Evolutionary conservation across 2,888 invertebrate genomes (phyloP), one percentile per base, ranked within the genome.

Genomic region (Limnephilus auricula): DNA sequence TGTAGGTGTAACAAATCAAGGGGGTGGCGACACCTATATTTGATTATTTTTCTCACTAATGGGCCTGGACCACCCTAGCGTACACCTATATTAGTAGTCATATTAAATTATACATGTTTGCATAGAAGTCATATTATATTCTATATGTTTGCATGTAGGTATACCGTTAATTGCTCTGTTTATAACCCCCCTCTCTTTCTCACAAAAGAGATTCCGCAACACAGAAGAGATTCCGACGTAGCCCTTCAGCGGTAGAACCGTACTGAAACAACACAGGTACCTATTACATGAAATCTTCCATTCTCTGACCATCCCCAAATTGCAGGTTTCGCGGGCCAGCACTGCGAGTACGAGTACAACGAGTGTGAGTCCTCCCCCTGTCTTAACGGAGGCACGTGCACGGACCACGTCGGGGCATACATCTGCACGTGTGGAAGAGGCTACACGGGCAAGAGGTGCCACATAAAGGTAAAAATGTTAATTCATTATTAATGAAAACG

Each of bases 341-440:
- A 96, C 93, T 98, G 98, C 94, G 97, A 97, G 94, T 95, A 97
- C 94, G 97, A 97, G 94, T 97, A 97, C 95, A 97, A 98, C 94
- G 97, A 97, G 95, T 98, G 98, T 94, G 97, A 97, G 94, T 97
- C 97, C 93, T 97, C 97, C 92, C 98, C 98, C 83, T 98, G 98
- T 94, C 96, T 96, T 91, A 97, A 98, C 94, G 97, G 97, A 84
- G 98, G 97, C 93, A 97, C 97, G 83, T 98, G 98, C 95, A 97
- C 97, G 92, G 97, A 97, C 95, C 97, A 96, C 94, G 96, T 97
- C 93, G 97, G 97, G 85, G 96, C 97, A 92, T 97, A 96, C 94
- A 95, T 95, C 92, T 97, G 97, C 94, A 95, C 96, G 87, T 97
- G 97, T 94, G 96, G 97, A 10, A 96, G 97, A 90, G 97, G 97